phyloP scores from a whole-genome alignment of 2,113 vertebrate species.

The Gambusia affinis region DNA sequence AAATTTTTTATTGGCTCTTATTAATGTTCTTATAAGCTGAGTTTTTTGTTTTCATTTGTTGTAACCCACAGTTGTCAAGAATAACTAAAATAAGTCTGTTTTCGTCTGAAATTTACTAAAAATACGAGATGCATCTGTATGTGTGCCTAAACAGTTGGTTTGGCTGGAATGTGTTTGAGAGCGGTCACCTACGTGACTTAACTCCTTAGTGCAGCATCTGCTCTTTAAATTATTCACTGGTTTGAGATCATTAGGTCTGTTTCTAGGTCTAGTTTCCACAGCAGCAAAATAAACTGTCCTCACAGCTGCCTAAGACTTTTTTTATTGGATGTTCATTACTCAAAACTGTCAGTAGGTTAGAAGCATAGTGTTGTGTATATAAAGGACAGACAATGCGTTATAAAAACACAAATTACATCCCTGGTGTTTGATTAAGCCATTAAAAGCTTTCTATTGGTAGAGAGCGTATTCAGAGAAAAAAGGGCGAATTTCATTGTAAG shows the following conservation, averaged over 20 bases:
- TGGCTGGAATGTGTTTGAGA: constrained; percentile 29
- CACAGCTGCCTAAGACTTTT: constrained; percentile 20
- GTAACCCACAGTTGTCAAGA: too few relatives aligned
- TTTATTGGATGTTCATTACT: constrained; percentile 21
- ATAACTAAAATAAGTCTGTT: too few relatives aligned
- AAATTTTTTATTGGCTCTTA: not conserved
- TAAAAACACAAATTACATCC: not conserved
- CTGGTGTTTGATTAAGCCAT: not conserved
- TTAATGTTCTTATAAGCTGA: not conserved
- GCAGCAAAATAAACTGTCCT: constrained; percentile 40
- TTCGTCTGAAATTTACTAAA: too few relatives aligned
- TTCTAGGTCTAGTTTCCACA: constrained; percentile 36
- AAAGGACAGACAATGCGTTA: not conserved
- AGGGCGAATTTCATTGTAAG: not conserved
- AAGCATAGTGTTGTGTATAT: constrained; percentile 2
- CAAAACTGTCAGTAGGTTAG: constrained; percentile 8
- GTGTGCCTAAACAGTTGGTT: constrained; percentile 24
- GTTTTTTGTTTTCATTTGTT: too few relatives aligned
- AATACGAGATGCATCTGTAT: constrained; percentile 13
- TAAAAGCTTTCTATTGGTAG: not conserved
- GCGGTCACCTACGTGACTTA: constrained; percentile 37
- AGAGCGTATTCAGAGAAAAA: not conserved
- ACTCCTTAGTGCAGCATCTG: constrained; percentile 45
- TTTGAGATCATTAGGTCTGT: constrained; percentile 48
- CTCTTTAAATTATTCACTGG: constrained; percentile 67